Evolutionary conservation across 2,888 invertebrate species (phyloP).

Genomic region (Drosophila acutilabella): DNA sequence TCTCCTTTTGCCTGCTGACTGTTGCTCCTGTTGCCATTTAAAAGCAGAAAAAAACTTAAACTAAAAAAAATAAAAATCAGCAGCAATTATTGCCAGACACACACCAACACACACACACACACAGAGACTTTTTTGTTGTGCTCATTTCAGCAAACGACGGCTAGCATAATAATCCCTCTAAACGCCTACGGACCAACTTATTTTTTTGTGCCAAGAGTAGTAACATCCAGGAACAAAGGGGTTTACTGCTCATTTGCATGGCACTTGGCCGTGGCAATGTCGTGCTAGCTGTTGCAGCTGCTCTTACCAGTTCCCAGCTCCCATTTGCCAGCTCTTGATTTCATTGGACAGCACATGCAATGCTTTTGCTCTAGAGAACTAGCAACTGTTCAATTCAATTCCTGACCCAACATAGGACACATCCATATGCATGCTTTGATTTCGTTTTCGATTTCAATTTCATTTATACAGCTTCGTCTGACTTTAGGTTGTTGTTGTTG

Average conservation of each 20-base stretch:
- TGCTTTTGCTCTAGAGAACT: not conserved
- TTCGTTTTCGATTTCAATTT: slow-evolving; percentile 81
- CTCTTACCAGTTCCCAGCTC: not conserved
- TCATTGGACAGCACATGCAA: slow-evolving; percentile 15
- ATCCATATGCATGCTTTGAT: slow-evolving; percentile 78
- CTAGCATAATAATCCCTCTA: slow-evolving; percentile 66
- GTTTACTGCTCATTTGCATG: slow-evolving; percentile 70
- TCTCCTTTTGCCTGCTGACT: slow-evolving; percentile 37
- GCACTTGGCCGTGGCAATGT: slow-evolving; percentile 59
- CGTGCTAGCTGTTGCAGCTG: slow-evolving; percentile 52
- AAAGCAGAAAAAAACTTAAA: slow-evolving; percentile 2
- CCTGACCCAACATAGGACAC: slow-evolving; percentile 25
- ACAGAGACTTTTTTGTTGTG: slow-evolving; percentile 40
- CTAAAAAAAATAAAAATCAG: slow-evolving; percentile 41
- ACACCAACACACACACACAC: slow-evolving; percentile 30
- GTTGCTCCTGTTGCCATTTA: slow-evolving; percentile 54
- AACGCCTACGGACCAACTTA: slow-evolving; percentile 44
- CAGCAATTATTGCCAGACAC: slow-evolving; percentile 67
- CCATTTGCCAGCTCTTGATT: slow-evolving; percentile 10
- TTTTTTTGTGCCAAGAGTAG: slow-evolving; percentile 3
- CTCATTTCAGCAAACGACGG: slow-evolving; percentile 63
- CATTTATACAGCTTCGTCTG: slow-evolving; percentile 62
- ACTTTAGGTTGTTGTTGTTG: slow-evolving; percentile 12
- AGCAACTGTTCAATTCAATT: slow-evolving; percentile 14
- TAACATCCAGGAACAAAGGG: not conserved